A percentile compares a stretch with the other conserved stretches of the same genome.
Evolutionary conservation across 2,797 vertebrate genomes (phyloP).

Genomic region (Periophthalmus magnuspinnatus): DNA sequence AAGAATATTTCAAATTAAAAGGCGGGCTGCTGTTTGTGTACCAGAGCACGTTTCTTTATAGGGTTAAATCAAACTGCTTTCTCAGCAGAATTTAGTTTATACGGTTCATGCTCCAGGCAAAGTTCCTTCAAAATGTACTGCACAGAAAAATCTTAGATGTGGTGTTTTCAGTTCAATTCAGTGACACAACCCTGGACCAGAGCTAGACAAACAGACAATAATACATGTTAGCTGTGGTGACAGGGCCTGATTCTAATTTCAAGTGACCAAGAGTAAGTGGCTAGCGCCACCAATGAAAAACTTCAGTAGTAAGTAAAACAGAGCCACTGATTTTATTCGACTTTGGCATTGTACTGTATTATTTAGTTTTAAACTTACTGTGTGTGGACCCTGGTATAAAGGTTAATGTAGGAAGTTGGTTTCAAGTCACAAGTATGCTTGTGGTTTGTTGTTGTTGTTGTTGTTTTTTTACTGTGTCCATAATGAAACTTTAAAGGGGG

Average conservation of each 20-base stretch:
- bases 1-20: no score
- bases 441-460: not conserved
- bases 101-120: constrained; percentile 9
- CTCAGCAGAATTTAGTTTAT: constrained; percentile 20
- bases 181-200: not conserved
- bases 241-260: no score
- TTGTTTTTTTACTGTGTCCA: constrained; percentile 23
- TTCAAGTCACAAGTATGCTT: not conserved
- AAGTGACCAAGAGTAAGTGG: no score
- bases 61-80: constrained; percentile 16
- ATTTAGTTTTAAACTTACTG: not conserved
- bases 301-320: not conserved
- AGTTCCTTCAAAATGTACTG: not conserved
- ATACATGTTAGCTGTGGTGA: not conserved
- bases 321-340: not conserved
- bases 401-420: not conserved
- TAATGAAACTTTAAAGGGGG: constrained; percentile 30
- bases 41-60: constrained; percentile 25
- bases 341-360: not conserved
- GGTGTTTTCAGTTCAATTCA: not conserved
- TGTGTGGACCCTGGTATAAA: not conserved
- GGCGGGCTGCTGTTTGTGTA: not conserved
- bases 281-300: not conserved
- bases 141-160: not conserved
- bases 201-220: not conserved